These are phyloP conservation scores for Anoplopoma fimbria DNA, from an alignment of 2,113 vertebrate species.

Conservation along the genomic window DNA sequence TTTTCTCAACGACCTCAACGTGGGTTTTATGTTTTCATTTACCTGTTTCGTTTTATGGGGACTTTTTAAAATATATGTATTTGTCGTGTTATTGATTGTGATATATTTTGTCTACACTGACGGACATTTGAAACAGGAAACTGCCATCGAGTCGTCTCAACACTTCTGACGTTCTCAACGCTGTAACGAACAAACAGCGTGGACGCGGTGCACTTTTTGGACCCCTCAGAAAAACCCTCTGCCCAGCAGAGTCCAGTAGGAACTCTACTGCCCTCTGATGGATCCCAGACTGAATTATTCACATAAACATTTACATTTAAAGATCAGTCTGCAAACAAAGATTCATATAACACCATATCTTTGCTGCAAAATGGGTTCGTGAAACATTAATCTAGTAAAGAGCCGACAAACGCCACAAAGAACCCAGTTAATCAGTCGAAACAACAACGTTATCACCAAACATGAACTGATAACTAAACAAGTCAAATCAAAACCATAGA, in stretches of 20 bases:
- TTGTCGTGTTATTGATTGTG: neutral
- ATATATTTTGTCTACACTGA: neutral
- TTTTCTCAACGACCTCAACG: neutral
- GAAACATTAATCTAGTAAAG: neutral
- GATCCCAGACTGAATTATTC: neutral
- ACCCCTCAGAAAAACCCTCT: neutral
- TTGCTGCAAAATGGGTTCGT: neutral
- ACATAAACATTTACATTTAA: neutral
- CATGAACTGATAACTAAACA: neutral
- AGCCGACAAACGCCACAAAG: too few relatives aligned
- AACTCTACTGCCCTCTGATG: slow-evolving; percentile 68
- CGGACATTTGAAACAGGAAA: neutral
- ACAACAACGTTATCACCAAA: neutral
- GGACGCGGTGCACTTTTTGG: too few relatives aligned
- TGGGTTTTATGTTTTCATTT: neutral
- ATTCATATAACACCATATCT: too few relatives aligned
- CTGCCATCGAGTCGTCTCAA: too few relatives aligned
- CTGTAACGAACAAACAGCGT: neutral
- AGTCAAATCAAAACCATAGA: neutral
- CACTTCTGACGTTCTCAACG: neutral
- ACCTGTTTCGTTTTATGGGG: neutral
- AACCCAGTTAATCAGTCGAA: neutral
- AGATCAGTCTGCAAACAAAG: neutral
- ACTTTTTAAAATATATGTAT: neutral
- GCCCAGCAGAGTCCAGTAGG: slow-evolving; percentile 36